Conservation (phyloP, 2,113 vertebrate species). For the Gulo gulo region DNA sequence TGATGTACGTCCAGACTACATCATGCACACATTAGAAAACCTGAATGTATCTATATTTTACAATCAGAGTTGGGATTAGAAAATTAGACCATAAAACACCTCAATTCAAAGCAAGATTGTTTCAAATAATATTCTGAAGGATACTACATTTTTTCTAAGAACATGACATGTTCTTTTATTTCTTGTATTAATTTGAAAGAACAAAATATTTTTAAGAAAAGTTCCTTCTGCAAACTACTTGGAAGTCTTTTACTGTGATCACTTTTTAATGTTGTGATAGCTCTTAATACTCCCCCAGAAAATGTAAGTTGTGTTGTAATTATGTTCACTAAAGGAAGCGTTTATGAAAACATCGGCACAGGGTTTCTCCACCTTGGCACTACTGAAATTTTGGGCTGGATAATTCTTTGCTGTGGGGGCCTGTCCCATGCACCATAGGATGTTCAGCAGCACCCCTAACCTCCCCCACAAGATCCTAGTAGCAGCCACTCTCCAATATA, state of each 20-base stretch:
- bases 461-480: neutral
- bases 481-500: neutral
- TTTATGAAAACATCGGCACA: neutral
- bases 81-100: neutral
- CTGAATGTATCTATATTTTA: constrained; percentile 1
- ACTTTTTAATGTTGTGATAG: neutral
- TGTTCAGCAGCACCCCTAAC: neutral
- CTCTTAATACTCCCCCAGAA: neutral
- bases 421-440: neutral
- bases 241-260: neutral
- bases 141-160: constrained; percentile 11
- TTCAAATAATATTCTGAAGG: constrained; percentile 28
- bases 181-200: constrained; percentile 37
- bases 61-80: neutral
- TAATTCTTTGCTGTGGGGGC: neutral
- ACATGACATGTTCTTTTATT: constrained; percentile 6
- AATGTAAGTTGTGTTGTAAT: neutral
- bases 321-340: neutral
- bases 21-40: neutral
- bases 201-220: constrained; percentile 26
- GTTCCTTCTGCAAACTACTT: neutral
- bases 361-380: neutral
- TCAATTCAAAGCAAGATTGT: neutral
- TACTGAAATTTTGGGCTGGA: neutral
- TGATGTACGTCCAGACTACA: neutral